phyloP scores from a whole-genome alignment of 1,140 invertebrate genomes.

The Vanessa atalanta region DNA sequence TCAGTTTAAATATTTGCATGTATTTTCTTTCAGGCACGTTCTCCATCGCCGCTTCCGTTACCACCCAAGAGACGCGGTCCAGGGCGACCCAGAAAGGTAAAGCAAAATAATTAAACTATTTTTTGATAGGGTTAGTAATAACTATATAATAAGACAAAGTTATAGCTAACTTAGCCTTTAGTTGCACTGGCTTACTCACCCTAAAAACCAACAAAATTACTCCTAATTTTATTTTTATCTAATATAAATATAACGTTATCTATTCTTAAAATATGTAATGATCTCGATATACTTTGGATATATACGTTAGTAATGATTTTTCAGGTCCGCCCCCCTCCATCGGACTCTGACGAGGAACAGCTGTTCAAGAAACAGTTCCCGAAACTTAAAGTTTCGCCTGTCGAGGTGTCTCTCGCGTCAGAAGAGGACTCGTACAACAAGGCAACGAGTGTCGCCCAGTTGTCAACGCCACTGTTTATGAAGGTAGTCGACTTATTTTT shows the following conservation, averaged over 20 bases:
- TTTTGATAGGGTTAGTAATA: background rate
- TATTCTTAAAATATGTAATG: no score
- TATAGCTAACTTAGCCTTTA: no score
- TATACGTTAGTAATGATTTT: background rate
- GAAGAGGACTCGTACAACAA: conserved; percentile 55
- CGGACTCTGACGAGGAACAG: conserved; percentile 64
- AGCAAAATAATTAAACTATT: background rate
- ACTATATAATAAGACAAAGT: background rate
- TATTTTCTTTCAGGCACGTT: conserved; percentile 52
- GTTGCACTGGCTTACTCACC: no score
- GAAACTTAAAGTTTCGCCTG: conserved; percentile 48
- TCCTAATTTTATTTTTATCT: no score
- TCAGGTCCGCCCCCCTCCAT: conserved; percentile 66
- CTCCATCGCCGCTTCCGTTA: conserved; percentile 58
- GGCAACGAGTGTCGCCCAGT: conserved; percentile 63
- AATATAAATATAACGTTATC: no score
- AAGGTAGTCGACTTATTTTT: conserved; percentile 47
- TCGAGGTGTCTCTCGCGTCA: conserved; percentile 34
- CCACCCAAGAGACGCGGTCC: conserved; percentile 64
- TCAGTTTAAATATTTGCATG: conserved; percentile 9
- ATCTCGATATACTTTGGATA: no score
- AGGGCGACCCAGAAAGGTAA: conserved; percentile 70
- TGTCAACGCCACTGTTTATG: conserved; percentile 65
- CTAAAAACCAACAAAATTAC: no score
- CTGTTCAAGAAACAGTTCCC: conserved; percentile 47